Evolutionary conservation across 2,797 vertebrate genomes (phyloP).

Genomic region (Benthosema pterotum): DNA sequence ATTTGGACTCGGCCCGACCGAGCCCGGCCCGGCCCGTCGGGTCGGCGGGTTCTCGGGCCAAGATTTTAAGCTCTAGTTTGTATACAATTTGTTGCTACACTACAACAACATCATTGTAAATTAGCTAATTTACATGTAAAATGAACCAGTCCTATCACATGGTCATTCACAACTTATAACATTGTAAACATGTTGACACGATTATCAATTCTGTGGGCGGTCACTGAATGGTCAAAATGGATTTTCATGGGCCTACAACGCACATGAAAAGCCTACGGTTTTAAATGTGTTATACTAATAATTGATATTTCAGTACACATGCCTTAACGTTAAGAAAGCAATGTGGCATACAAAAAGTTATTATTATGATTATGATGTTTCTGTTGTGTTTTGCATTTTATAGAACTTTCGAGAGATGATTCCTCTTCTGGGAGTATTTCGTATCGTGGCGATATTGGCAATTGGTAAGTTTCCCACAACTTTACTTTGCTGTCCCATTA

Average conservation of each 20-base stretch:
- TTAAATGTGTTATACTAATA: no score
- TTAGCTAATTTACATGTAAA: not conserved
- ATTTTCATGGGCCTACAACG: not conserved
- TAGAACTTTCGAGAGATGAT: constrained; percentile 94
- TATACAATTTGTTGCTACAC: no score
- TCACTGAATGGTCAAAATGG: not conserved
- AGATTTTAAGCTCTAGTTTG: no score
- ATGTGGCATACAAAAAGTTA: not conserved
- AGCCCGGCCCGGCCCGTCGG: no score
- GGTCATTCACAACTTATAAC: no score
- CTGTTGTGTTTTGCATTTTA: not conserved
- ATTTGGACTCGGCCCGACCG: no score
- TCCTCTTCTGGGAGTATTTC: constrained; percentile 83
- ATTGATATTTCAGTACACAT: no score
- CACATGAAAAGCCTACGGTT: not conserved
- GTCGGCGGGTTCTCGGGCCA: no score
- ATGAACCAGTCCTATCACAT: not conserved
- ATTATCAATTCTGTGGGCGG: not conserved
- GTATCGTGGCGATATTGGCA: constrained; percentile 80
- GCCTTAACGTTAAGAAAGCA: no score
- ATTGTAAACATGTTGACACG: not conserved
- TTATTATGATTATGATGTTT: not conserved
- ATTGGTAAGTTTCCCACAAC: constrained; percentile 75
- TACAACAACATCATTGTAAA: no score
- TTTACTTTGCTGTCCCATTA: not conserved